Evolutionary conservation across 2,113 vertebrate species (phyloP).

Genomic region (Sinosuthora webbiana): DNA sequence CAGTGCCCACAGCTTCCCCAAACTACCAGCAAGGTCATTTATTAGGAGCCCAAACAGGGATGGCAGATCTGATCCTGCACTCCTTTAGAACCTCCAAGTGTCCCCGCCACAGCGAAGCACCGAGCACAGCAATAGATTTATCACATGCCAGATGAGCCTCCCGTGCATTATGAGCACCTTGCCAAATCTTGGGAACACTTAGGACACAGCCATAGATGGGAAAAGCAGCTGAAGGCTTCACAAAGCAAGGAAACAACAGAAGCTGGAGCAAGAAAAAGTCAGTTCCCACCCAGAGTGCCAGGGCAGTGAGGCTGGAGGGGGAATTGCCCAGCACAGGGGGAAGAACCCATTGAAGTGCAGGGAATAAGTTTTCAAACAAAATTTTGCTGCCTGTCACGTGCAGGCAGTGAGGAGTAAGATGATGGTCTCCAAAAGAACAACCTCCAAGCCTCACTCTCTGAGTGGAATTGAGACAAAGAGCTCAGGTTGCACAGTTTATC

Average conservation of each 20-base stretch:
- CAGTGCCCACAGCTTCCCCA: neutral
- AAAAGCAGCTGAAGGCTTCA: conserved; percentile 39
- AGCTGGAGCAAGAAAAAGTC: neutral
- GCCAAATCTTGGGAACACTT: conserved; percentile 53
- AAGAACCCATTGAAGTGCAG: neutral
- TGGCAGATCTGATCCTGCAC: neutral
- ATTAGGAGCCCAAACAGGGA: neutral
- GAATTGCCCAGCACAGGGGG: neutral
- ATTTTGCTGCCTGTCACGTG: neutral
- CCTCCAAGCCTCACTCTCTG: neutral
- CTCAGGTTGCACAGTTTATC: neutral
- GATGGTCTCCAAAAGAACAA: neutral
- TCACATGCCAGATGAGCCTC: neutral
- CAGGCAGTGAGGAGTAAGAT: neutral
- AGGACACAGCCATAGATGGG: conserved; percentile 58
- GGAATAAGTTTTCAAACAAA: neutral
- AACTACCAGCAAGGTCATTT: neutral
- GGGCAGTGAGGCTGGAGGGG: neutral
- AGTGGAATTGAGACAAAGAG: neutral
- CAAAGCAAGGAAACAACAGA: conserved; percentile 27
- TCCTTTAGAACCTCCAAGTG: neutral
- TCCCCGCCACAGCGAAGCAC: neutral
- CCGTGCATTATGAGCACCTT: conserved; percentile 29
- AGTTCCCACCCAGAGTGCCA: neutral
- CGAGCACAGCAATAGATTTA: neutral